Conservation (phyloP, 2,797 vertebrate genomes). For the Peromyscus aztecus region DNA sequence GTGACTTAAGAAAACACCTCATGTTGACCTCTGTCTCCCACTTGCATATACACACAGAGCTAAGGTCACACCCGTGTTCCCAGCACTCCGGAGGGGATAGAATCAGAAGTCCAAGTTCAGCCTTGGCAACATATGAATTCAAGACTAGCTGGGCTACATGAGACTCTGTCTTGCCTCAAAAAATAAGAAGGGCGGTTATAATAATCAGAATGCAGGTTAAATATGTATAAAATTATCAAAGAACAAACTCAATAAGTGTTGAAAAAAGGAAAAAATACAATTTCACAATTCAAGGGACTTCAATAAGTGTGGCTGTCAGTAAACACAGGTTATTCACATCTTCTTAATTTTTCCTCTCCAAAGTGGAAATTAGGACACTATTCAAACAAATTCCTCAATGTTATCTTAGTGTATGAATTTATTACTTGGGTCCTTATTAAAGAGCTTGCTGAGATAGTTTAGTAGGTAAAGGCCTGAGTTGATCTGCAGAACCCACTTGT, state of each 20-base stretch:
- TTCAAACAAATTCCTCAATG: background rate
- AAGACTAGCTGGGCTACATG: background rate
- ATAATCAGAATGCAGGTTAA: background rate
- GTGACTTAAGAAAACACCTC: background rate
- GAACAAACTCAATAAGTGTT: background rate
- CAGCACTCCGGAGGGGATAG: background rate
- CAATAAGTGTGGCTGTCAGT: background rate
- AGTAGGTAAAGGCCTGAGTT: background rate
- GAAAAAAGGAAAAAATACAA: background rate
- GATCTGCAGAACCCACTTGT: background rate
- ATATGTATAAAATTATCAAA: background rate
- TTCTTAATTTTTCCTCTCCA: constrained; percentile 44
- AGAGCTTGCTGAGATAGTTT: background rate
- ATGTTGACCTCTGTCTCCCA: background rate
- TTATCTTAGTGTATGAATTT: constrained; percentile 37
- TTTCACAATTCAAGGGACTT: constrained; percentile 52
- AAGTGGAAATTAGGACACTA: constrained; percentile 45
- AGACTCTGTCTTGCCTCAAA: background rate
- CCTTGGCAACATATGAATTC: background rate
- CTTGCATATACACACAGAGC: background rate
- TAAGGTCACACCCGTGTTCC: background rate
- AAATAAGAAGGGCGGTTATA: background rate
- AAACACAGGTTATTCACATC: background rate
- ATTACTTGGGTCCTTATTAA: constrained; percentile 56
- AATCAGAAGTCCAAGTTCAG: background rate